phyloP scores from a whole-genome alignment of 2,797 vertebrate species.

The Sparus aurata region DNA sequence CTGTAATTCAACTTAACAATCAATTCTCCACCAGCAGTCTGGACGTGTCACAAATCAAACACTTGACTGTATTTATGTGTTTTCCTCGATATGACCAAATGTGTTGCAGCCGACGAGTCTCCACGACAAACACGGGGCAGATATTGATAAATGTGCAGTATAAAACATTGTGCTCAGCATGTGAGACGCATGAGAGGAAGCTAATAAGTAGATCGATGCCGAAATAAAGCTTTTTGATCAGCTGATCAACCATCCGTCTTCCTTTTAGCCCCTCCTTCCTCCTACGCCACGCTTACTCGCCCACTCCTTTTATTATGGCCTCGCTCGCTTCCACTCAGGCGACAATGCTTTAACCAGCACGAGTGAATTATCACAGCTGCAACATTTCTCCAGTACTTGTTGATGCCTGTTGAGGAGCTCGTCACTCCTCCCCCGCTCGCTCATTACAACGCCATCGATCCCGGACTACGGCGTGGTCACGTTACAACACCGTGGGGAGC shows the following conservation, averaged over 20 bases:
- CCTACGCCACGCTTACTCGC: background rate
- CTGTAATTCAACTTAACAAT: background rate
- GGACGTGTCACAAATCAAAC: background rate
- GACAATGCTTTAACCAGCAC: background rate
- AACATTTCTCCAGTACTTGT: conserved; percentile 26
- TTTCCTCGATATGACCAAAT: background rate
- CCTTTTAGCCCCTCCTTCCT: background rate
- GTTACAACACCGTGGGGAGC: background rate
- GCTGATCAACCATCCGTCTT: conserved; percentile 19
- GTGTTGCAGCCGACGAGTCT: background rate
- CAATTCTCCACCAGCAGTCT: background rate
- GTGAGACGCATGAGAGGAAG: conserved; percentile 12
- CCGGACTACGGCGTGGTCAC: background rate
- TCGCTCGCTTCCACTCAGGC: conserved; percentile 9
- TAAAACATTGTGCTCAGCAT: conserved; percentile 16
- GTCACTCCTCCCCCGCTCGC: conserved; percentile 4
- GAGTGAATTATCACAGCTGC: conserved; percentile 34
- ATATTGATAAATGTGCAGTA: conserved; percentile 25
- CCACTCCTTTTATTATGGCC: background rate
- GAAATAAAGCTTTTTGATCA: conserved; percentile 43
- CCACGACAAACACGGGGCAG: background rate
- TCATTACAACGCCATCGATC: conserved; percentile 53
- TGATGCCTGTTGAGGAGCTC: conserved; percentile 21
- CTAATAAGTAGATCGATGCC: conserved; percentile 50
- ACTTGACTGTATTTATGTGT: background rate